Percentiles rank a stretch among this genome's conserved stretches.
These are phyloP conservation scores for Myotis lucifugus DNA, from an alignment of 2,113 vertebrate genomes.

Conservation along the genomic window DNA sequence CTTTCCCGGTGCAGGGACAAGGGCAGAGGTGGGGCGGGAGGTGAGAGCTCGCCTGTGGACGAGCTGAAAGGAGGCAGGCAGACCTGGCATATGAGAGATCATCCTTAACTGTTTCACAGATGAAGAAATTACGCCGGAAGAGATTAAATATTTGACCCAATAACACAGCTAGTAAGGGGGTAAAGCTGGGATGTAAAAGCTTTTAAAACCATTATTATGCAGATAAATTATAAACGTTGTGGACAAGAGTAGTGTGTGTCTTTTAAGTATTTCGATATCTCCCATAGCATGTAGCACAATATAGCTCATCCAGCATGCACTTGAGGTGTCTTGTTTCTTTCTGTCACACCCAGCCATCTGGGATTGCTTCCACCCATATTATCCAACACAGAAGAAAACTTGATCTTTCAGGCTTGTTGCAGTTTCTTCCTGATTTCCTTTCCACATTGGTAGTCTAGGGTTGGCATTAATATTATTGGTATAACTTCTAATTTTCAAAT, in stretches of 20 bases:
- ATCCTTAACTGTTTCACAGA: neutral
- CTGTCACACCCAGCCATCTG: neutral
- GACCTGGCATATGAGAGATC: neutral
- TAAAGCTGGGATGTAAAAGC: neutral
- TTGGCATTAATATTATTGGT: conserved; percentile 23
- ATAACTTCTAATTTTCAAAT: conserved; percentile 49
- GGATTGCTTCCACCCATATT: neutral
- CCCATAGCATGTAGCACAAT: neutral
- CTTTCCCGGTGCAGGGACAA: neutral
- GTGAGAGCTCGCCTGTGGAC: neutral
- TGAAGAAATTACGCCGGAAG: neutral
- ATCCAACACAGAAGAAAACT: neutral
- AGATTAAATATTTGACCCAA: neutral
- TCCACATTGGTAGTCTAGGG: neutral
- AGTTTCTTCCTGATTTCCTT: conserved; percentile 51
- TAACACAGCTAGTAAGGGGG: neutral
- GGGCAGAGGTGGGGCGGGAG: neutral
- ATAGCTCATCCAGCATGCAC: neutral
- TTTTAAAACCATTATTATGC: neutral
- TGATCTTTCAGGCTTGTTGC: neutral
- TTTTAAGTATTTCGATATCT: neutral
- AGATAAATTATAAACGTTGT: conserved; percentile 5
- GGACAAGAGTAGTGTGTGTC: neutral
- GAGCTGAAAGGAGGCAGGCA: neutral
- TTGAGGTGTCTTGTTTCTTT: neutral